Base-by-base conservation (phyloP, 92 coral and sea anemone genomes). In the Ricordea florida region DNA sequence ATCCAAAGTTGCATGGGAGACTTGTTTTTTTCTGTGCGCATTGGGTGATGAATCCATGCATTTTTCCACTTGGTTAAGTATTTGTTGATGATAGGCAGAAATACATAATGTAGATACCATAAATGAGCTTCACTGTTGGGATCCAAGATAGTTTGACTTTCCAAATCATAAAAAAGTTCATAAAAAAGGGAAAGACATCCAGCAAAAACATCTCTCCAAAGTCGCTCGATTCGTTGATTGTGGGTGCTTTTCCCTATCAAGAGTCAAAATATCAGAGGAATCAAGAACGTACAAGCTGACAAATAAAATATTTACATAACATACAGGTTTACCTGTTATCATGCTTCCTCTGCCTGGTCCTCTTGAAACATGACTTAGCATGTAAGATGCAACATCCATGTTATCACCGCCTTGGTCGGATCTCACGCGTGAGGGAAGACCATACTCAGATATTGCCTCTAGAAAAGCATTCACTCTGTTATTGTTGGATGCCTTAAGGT, bases 1-100 rank as follows among this genome's bases (percentile, higher is more conserved):
- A 81, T 86, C 91, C 91, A 81, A 5, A 86, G 36, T 49, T 86
- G 91, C 66, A 81, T 72, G 23, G 91, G 87, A 7, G 74, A 34
- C 30, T 57, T 72, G 87, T 86, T 86, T 32, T 58, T 56, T 60
- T 65, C 91, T 17, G 87, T 80, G 6, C 88, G 57, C 28, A 86
- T n/a, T 27, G 91, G 91, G 40, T 86, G 83, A 31, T 81, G 70
- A 25, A 86, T 35, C 87, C 91, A 86, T 29, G 87, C 82, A 56
- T 43, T 68, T 66, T 61, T 72, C 87, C 91, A 86, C 9, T 20
- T 58, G 48, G 52, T 41, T n/a, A 86, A 30, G 34, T 80, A 72
- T 26, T 40, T 74, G 57, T 86, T 86, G n/a, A 86, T 33, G 49
- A 71, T 64, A 25, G 91, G 91, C 32, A 86, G 74, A 65, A 50